These are phyloP conservation scores for Galaxea fascicularis DNA, from an alignment of 92 coral and sea anemone genomes.

Conservation along the genomic window DNA sequence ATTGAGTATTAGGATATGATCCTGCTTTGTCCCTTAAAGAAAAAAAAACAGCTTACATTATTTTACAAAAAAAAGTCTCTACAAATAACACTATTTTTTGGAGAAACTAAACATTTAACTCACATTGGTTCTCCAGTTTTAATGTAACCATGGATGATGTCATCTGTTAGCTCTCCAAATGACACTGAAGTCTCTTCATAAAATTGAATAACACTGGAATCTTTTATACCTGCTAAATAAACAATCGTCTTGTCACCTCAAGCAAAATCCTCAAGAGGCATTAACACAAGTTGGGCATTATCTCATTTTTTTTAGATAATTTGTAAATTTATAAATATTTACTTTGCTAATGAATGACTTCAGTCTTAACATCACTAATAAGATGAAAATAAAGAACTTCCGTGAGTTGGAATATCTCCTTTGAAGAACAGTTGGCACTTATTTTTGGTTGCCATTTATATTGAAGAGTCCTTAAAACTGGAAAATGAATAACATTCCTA, in stretches of 20 bases:
- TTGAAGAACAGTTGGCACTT: too few species aligned
- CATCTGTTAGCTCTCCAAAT: conserved; percentile 89
- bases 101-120: conserved; percentile 34
- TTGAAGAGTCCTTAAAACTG: too few species aligned
- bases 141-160: conserved; percentile 84
- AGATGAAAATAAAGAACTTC: too few species aligned
- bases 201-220: conserved; percentile 74
- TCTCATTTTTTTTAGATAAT: not conserved
- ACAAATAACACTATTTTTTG: not conserved
- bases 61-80: not conserved
- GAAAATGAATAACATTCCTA: too few species aligned
- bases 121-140: conserved; percentile 96
- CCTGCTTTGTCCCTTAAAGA: conserved; percentile 95
- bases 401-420: too few species aligned
- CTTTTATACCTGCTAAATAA: not conserved
- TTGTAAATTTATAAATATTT: too few species aligned
- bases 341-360: too few species aligned
- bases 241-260: not conserved
- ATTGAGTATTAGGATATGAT: conserved; percentile 83
- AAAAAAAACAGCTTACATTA: not conserved
- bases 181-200: conserved; percentile 90
- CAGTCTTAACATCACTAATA: too few species aligned
- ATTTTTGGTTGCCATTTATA: too few species aligned
- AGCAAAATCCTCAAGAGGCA: not conserved
- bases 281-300: not conserved